phyloP scores from a whole-genome alignment of 2,888 invertebrate genomes.

The Mesopsocus fuscifrons region DNA sequence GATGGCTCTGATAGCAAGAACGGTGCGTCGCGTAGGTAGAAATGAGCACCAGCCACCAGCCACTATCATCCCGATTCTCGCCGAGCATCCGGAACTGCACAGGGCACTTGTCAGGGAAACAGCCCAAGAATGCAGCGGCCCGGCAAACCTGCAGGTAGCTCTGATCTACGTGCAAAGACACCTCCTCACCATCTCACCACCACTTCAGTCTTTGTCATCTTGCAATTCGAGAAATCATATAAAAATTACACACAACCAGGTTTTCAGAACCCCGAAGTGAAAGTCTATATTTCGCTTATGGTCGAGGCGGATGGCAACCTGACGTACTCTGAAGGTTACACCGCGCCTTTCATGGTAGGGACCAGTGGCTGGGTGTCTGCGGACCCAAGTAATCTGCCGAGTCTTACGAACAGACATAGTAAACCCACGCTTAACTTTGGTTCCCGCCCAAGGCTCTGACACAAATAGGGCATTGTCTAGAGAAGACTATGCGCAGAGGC shows the following conservation, averaged over 20 bases:
- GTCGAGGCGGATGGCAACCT: background rate
- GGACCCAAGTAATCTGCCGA: background rate
- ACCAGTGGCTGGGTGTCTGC: background rate
- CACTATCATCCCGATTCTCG: no score
- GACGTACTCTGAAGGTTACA: background rate
- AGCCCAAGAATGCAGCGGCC: background rate
- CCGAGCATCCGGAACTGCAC: background rate
- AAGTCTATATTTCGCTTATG: background rate
- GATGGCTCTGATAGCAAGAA: no score
- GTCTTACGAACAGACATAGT: no score
- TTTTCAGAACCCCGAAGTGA: background rate
- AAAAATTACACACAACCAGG: background rate
- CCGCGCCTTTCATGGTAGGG: background rate
- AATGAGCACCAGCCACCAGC: no score
- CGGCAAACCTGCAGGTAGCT: no score
- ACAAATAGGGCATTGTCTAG: slow-evolving; percentile 1
- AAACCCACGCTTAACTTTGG: no score
- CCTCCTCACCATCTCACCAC: no score
- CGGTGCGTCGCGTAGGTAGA: no score
- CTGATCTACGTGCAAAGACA: no score
- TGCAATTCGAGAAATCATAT: background rate
- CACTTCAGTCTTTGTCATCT: background rate
- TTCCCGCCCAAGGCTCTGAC: no score
- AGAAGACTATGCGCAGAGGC: no score
- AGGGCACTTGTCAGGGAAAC: background rate